phyloP scores from a whole-genome alignment of 2,888 invertebrate species.

The Eledone cirrhosa region DNA sequence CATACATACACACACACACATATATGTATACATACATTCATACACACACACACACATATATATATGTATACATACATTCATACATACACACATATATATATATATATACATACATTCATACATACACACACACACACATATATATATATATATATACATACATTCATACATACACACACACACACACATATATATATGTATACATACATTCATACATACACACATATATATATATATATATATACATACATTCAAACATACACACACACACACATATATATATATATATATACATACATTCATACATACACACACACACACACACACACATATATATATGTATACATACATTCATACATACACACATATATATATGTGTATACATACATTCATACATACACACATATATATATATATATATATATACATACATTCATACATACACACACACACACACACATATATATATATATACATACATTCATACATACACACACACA shows the following conservation, averaged over 20 bases:
- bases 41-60: background rate
- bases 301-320: background rate
- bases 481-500: background rate
- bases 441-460: background rate
- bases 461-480: slow-evolving; percentile 7
- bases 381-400: background rate
- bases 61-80: background rate
- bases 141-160: background rate
- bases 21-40: background rate
- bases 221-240: background rate
- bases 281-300: background rate
- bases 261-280: background rate
- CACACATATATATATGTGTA: background rate
- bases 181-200: background rate
- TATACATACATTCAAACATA: background rate
- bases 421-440: background rate
- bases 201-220: background rate
- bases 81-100: background rate
- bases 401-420: background rate
- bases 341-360: background rate
- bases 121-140: background rate
- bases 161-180: background rate
- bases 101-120: background rate
- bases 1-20: background rate
- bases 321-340: background rate